Conservation (phyloP, 2,888 invertebrate species). For the Scaptomyza caliginosa region DNA sequence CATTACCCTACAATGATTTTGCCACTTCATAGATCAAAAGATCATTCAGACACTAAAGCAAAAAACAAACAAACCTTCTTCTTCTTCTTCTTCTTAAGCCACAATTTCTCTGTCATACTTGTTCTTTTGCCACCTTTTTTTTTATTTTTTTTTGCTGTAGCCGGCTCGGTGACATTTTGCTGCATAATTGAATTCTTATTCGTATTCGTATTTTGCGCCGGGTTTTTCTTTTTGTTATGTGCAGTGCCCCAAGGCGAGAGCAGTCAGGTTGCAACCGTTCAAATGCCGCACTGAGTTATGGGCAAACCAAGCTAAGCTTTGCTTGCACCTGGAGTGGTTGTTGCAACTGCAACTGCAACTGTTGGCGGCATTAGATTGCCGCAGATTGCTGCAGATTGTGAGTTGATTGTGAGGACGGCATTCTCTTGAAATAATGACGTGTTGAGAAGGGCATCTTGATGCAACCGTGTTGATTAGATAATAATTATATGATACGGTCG, state of each 20-base stretch:
- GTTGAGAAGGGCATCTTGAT: slow-evolving; percentile 74
- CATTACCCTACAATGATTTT: slow-evolving; percentile 59
- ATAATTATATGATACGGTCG: slow-evolving; percentile 65
- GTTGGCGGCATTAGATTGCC: slow-evolving; percentile 53
- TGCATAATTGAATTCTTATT: slow-evolving; percentile 78
- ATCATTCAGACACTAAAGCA: slow-evolving; percentile 21
- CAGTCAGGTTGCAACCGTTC: slow-evolving; percentile 20
- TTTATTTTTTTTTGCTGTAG: slow-evolving; percentile 10
- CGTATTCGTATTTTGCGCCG: slow-evolving; percentile 41
- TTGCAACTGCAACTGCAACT: slow-evolving; percentile 16
- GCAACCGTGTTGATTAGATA: slow-evolving; percentile 66
- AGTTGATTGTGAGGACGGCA: slow-evolving; percentile 48
- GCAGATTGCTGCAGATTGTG: slow-evolving; percentile 47
- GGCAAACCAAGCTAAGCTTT: slow-evolving; percentile 75
- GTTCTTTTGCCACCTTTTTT: neutral
- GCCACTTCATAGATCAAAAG: slow-evolving; percentile 72
- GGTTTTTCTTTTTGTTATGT: neutral
- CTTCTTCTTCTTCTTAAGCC: neutral
- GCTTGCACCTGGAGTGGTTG: slow-evolving; percentile 66
- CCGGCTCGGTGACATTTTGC: slow-evolving; percentile 65
- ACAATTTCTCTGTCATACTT: neutral
- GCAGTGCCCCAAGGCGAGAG: slow-evolving; percentile 29
- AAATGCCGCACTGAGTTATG: slow-evolving; percentile 69
- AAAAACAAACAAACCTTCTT: neutral
- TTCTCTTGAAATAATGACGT: slow-evolving; percentile 63